Conservation (phyloP, 2,888 invertebrate species). For the Prosapia bicincta region DNA sequence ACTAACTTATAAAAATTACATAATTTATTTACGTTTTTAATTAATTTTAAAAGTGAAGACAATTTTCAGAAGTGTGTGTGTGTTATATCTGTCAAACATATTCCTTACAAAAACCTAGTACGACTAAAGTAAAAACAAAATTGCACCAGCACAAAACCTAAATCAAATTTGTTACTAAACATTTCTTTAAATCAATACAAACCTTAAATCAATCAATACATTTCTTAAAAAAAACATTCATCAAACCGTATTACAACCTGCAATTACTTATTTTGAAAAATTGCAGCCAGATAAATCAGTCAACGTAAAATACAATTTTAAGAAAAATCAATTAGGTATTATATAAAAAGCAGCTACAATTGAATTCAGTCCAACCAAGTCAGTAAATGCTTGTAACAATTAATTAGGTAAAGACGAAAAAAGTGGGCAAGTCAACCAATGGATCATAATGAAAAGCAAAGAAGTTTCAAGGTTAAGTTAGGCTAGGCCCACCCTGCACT, state of each 20-base stretch:
- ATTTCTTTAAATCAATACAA: too few species aligned
- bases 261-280: background rate
- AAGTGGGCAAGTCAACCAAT: background rate
- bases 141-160: too few species aligned
- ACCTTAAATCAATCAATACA: too few species aligned
- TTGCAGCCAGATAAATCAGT: background rate
- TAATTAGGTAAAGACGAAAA: background rate
- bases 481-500: background rate
- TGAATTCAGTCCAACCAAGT: background rate
- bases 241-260: background rate
- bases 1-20: too few species aligned
- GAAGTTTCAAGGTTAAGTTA: background rate
- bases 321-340: background rate
- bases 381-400: background rate
- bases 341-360: background rate
- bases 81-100: too few species aligned
- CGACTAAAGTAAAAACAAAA: too few species aligned
- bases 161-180: too few species aligned
- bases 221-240: too few species aligned
- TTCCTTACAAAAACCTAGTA: too few species aligned
- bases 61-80: too few species aligned
- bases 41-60: too few species aligned
- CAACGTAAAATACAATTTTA: background rate
- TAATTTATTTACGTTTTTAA: too few species aligned
- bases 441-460: background rate